phyloP scores from a whole-genome alignment of 2,113 vertebrate species.

The Actenoides hombroni region DNA sequence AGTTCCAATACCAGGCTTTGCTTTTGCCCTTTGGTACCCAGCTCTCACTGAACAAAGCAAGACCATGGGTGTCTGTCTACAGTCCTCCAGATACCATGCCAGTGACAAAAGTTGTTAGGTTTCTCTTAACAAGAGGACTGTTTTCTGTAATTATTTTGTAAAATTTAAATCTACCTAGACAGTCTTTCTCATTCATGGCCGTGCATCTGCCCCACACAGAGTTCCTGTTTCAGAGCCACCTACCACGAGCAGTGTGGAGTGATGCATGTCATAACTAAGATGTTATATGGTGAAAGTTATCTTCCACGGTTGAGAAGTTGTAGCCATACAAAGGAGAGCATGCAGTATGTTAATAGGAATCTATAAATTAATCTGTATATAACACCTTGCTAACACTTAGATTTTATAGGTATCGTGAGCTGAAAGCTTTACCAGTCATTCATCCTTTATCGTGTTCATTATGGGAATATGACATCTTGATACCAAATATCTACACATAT shows the following conservation, averaged over 20 bases:
- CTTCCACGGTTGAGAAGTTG: conserved; percentile 17
- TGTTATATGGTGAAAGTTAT: background rate
- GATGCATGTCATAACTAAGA: background rate
- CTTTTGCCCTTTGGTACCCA: background rate
- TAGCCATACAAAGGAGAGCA: conserved; percentile 2
- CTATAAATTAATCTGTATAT: conserved; percentile 68
- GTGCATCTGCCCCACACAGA: background rate
- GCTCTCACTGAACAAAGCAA: background rate
- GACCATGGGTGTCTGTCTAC: background rate
- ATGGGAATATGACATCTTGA: conserved; percentile 50
- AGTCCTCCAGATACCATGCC: background rate
- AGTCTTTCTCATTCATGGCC: background rate
- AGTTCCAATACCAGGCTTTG: background rate
- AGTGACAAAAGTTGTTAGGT: background rate
- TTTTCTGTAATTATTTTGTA: background rate
- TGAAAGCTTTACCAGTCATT: conserved; percentile 62
- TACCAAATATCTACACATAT: conserved; percentile 54
- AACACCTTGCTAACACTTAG: conserved; percentile 62
- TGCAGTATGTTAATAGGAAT: conserved; percentile 40
- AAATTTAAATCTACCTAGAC: background rate
- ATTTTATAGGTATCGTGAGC: conserved; percentile 62
- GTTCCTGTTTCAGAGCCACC: background rate
- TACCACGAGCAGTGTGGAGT: background rate
- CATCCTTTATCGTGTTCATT: conserved; percentile 71
- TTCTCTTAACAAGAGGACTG: background rate